Evolutionary conservation across 2,888 invertebrate genomes (phyloP), one percentile per base, ranked within the genome.

Genomic region (Junonia oenone): DNA sequence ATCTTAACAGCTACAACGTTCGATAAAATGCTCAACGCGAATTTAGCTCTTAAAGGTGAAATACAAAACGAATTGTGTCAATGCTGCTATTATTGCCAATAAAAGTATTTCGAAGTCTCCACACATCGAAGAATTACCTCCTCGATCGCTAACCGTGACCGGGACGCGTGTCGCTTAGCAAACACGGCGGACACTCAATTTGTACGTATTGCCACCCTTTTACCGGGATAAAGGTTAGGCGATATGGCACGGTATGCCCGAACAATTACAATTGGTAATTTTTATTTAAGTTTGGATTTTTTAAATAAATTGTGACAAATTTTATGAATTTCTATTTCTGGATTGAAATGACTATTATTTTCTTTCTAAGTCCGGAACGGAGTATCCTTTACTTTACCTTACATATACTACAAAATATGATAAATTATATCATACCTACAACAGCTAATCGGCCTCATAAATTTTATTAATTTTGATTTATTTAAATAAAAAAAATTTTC

Each of bases 101-200:
- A 57, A 57, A 59, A 57, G 51, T 57, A 59, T 59, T 57, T 57
- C 45, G 43, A 40, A 56, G 58, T 63, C 61, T 56, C 56, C 55
- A 55, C 56, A 63, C 62, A 62, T 58, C 45, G 33, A 61, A 58
- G 63, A 65, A 60, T 68, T 64, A 62, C 66, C 64, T 68, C 66
- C 68, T 61, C 67, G 63, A 65, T 51, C 63, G 59, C 57, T 62
- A 65, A 67, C 62, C 69, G 70, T 65, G 68, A 68, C 68, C 67
- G 63, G 66, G 58, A 66, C 64, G 64, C 67, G 68, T 67, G 68
- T 67, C 69, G 71, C 66, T 70, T 73, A 64, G 73, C 70, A 77
- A 78, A 76, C 72, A 75, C 64, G 65, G 61, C 67, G 68, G 66
- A 69, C 69, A 71, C 73, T 75, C 77, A 76, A 78, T 78, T 78